Evolutionary conservation across 1,140 invertebrate genomes (phyloP), one percentile per base, ranked within the genome.

Genomic region (Trachymyrmex septentrionalis): DNA sequence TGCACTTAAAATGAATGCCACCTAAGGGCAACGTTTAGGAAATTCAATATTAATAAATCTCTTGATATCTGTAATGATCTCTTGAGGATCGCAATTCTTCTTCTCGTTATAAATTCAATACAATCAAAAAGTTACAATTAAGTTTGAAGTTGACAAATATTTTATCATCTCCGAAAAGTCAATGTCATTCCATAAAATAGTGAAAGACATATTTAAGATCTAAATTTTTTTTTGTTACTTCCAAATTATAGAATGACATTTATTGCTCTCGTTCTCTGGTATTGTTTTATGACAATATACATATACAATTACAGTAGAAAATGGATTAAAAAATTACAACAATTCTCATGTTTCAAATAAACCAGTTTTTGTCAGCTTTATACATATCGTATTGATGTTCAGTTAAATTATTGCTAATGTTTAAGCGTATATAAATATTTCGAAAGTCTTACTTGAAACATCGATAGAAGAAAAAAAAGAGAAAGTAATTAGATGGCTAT

Each of bases 21-120:
- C 69, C 80, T 55, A 84, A 61, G 80, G 69, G 80, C 55, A 84
- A 84, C n/a, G 24, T 84, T 84, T 34, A 50, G 24, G 21, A 84
- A 84, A 73, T 34, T 84, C 59, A 63, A 27, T n/a, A 24, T n/a
- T 57, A n/a, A n/a, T n/a, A n/a, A n/a, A n/a, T 57, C 55, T 30
- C 69, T 44, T 10, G 53, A 5, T 73, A 73, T 55, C 77, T n/a
- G 57, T 34, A 21, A 34, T n/a, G 21, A n/a, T 57, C 77, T 27
- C 64, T 1, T 2, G 64, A 48, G 63, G 14, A 66, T 5, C n/a
- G n/a, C 38, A 48, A 73, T 48, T 61, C 30, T 34, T 61, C 21
- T 84, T 84, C 69, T 61, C n/a, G 12, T 73, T 82, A 34, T 34
- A 84, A 73, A 73, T 73, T 84, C 24, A 19, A 14, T 63, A 50